These are phyloP conservation scores for Xestia c-nigrum DNA, from an alignment of 2,888 invertebrate genomes.

Conservation along the genomic window DNA sequence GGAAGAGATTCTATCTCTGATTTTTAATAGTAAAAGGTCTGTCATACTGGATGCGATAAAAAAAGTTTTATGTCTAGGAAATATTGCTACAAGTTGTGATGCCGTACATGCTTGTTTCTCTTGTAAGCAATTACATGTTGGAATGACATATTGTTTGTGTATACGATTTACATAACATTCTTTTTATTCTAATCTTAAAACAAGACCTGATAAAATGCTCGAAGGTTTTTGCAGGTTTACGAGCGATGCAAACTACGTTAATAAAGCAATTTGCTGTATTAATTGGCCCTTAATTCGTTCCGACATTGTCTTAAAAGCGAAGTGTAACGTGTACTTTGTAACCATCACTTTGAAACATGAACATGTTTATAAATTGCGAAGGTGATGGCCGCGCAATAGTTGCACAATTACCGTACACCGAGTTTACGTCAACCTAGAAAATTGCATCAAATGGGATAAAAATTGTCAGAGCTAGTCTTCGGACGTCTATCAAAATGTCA, in stretches of 20 bases:
- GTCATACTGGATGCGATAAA: conserved; percentile 49
- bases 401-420: conserved; percentile 45
- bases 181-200: conserved; percentile 50
- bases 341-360: conserved; percentile 57
- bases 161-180: conserved; percentile 6
- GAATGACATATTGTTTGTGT: conserved; percentile 15
- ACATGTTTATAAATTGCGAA: conserved; percentile 44
- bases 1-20: conserved; percentile 70
- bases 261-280: conserved; percentile 86
- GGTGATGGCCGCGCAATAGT: conserved; percentile 45
- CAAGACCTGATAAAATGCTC: conserved; percentile 42
- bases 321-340: conserved; percentile 76
- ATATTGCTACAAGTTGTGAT: conserved; percentile 23
- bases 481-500: conserved; percentile 1
- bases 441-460: conserved; percentile 26
- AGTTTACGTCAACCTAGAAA: conserved; percentile 29
- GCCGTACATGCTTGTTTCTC: conserved; percentile 23
- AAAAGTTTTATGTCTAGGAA: conserved; percentile 52
- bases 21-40: conserved; percentile 61
- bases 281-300: conserved; percentile 84
- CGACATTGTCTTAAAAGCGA: conserved; percentile 77
- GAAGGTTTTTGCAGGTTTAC: conserved; percentile 72
- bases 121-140: conserved; percentile 26
- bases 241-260: conserved; percentile 76
- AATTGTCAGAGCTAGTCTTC: conserved; percentile 2